Conservation (phyloP, 2,113 vertebrate genomes). For the Theristicus caerulescens region DNA sequence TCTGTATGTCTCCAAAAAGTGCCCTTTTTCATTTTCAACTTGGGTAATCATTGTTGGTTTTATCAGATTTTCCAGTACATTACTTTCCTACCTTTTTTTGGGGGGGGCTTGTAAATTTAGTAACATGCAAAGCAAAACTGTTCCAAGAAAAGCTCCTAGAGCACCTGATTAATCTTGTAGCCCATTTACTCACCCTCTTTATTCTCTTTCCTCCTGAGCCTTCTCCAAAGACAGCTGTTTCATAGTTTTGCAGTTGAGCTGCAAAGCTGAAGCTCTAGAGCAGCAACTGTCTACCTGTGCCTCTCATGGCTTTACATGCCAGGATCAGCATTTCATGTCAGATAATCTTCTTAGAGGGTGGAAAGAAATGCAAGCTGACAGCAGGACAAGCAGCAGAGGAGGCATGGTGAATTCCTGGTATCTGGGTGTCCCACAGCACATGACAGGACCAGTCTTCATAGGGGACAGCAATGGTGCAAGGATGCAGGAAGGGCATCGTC, state of each 20-base stretch:
- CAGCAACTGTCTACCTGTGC: not conserved
- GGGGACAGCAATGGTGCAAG: not conserved
- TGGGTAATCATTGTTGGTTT: not conserved
- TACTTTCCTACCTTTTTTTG: not conserved
- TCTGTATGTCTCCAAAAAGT: not conserved
- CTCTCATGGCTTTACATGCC: not conserved
- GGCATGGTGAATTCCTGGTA: not conserved
- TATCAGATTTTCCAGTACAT: not conserved
- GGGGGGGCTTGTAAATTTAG: not conserved
- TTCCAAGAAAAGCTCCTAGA: not conserved
- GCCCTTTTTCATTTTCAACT: not conserved
- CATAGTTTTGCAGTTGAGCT: not conserved
- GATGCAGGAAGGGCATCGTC: not conserved
- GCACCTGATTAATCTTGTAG: not conserved
- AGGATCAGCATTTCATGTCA: not conserved
- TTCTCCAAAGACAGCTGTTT: not conserved
- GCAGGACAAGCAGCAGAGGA: not conserved
- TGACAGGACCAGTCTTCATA: not conserved
- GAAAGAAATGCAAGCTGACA: not conserved
- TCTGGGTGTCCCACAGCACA: not conserved
- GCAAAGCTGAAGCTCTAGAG: not conserved
- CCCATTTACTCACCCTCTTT: not conserved
- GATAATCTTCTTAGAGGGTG: not conserved
- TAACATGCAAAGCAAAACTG: not conserved
- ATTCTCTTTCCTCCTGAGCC: not conserved